These are phyloP conservation scores for Drosophila setosimentum DNA, from an alignment of 2,888 invertebrate genomes.

Conservation along the genomic window DNA sequence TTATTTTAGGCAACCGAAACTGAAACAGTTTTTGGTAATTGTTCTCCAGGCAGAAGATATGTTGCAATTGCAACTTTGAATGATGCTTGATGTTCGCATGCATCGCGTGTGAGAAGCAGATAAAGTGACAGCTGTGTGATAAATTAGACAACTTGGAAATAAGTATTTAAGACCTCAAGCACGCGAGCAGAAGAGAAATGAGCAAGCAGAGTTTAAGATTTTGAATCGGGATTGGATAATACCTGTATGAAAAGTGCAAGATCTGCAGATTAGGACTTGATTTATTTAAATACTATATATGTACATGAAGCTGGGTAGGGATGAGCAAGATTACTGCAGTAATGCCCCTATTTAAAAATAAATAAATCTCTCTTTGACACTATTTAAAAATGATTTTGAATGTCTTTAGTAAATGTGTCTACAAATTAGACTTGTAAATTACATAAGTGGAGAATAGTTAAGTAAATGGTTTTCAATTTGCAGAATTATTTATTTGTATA, in stretches of 20 bases:
- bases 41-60: slow-evolving; percentile 31
- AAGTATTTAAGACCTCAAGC: slow-evolving; percentile 42
- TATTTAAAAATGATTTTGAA: neutral
- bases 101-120: no score
- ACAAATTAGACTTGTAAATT: neutral
- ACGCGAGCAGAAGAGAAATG: no score
- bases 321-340: neutral
- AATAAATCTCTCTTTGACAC: neutral
- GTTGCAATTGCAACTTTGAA: slow-evolving; percentile 40
- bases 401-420: neutral
- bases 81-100: neutral
- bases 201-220: neutral
- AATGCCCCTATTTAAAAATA: neutral
- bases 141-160: slow-evolving; percentile 30
- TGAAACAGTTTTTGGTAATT: slow-evolving; percentile 52
- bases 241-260: neutral
- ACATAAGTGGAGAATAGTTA: neutral
- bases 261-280: neutral
- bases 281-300: neutral
- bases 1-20: slow-evolving; percentile 45
- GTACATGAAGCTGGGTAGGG: neutral
- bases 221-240: neutral
- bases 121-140: slow-evolving; percentile 31
- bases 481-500: neutral
- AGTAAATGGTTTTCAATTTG: neutral